Base-by-base conservation (phyloP, 23 tunicate genomes). In the Oikopleura vanhoeffeni region DNA sequence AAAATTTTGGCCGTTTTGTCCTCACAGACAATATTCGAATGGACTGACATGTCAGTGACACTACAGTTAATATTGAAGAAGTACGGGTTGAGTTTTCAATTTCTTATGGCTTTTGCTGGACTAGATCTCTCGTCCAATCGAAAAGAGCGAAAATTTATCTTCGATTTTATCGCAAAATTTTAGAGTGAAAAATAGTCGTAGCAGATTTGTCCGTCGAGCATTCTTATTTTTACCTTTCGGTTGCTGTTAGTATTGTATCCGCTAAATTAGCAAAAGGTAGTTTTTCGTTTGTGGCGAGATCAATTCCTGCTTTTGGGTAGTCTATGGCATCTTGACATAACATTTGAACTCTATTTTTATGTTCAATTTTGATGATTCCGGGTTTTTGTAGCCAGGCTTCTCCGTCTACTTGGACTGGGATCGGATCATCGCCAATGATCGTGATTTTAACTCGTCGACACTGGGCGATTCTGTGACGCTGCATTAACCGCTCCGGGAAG, bases 351-450 rank as follows among this genome's bases (percentile, higher is more conserved):
- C 92, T 41, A 83, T 95, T 95, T 71, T 95, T 95, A 41, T 95
- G 99, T 71, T 90, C 89, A 57, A 95, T 95, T 57, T 86, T 90
- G 38, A 95, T 89, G 30, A 88, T 87, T 0, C 99, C 99, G 0
- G 99, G 99, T 1, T 94, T 91, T 85, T 95, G 99, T 40, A 95
- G 77, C 99, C 99, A 95, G 2, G 99, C 99, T 71, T 95, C 99
- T 1, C 99, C 99, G 84, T 95, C 99, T 0, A 88, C 88, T 75
- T 95, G 96, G 24, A 95, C 64, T 1, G 99, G 99, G 34, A 95
- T 87, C 3, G 88, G 88, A 39, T 95, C 99, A 28, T 90, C 89
- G 38, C 99, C 99, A 89, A 90, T 60, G 1, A 95, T 88, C 0
- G 90, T 95, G 57, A 95, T 91, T 76, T 86, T 88, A 18, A 95